Evolutionary conservation across 2,888 invertebrate genomes (phyloP).

Genomic region (Drosophila lacicola): DNA sequence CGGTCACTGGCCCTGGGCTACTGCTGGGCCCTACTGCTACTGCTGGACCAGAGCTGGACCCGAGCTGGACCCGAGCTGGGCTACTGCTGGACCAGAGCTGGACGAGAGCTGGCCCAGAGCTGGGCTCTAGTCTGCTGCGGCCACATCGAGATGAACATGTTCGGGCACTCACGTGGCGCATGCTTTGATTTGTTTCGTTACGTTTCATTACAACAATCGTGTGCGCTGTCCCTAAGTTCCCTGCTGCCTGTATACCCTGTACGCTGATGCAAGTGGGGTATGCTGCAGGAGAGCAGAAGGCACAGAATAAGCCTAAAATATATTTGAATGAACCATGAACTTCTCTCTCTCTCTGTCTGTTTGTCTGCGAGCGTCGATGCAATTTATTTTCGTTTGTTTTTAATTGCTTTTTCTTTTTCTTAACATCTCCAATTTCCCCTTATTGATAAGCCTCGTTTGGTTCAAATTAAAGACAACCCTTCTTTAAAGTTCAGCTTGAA

Average conservation of each 20-base stretch:
- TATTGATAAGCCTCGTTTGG: no score
- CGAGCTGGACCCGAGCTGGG: not conserved
- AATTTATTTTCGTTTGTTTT: no score
- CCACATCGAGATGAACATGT: constrained; percentile 68
- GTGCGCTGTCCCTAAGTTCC: constrained; percentile 18
- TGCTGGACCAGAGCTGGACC: not conserved
- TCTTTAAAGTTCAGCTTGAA: no score
- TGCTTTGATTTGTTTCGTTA: constrained; percentile 78
- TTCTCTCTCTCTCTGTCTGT: no score
- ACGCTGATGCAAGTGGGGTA: not conserved
- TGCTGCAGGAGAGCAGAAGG: no score
- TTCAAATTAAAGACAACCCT: no score
- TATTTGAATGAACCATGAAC: not conserved
- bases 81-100: not conserved
- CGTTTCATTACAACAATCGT: constrained; percentile 77
- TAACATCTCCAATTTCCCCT: no score
- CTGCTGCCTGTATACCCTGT: constrained; percentile 3
- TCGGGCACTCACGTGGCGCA: constrained; percentile 73
- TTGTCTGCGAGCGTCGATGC: no score
- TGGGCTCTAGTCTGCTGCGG: not conserved
- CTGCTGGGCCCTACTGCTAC: constrained; percentile 1
- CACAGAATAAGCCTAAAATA: no score
- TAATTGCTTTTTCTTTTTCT: no score
- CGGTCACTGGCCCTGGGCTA: constrained; percentile 21
- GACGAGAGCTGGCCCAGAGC: not conserved